phyloP scores from a whole-genome alignment of 2,797 vertebrate species.

The Petrocephalus sullivani region DNA sequence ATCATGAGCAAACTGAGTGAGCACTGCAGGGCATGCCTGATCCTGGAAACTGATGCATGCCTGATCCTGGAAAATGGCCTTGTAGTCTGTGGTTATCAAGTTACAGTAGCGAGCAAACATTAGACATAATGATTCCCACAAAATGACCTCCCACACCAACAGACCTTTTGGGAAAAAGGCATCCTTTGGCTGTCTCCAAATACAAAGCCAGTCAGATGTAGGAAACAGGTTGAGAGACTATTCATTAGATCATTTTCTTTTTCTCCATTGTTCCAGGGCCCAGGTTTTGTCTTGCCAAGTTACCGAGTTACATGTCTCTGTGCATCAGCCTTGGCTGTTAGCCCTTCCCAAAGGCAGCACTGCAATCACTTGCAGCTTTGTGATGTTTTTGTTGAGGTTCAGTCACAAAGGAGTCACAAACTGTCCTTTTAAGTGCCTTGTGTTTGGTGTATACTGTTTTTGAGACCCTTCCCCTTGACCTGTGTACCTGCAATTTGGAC shows the following conservation, averaged over 20 bases:
- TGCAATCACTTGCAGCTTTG: not conserved
- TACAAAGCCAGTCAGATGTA: not conserved
- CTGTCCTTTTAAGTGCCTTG: not conserved
- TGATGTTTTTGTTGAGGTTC: not conserved
- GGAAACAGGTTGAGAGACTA: not conserved
- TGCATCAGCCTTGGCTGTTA: not conserved
- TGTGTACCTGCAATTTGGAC: not conserved
- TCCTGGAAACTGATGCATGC: no score
- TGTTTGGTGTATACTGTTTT: not conserved
- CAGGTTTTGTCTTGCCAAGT: not conserved
- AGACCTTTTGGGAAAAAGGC: not conserved
- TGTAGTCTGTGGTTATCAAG: not conserved
- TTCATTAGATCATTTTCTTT: not conserved
- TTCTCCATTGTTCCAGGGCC: not conserved
- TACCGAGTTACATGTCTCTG: not conserved
- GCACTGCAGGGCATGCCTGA: not conserved
- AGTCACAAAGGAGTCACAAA: not conserved
- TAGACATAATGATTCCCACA: not conserved
- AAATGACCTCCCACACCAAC: not conserved
- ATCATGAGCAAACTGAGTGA: not conserved
- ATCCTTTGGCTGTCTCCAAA: not conserved
- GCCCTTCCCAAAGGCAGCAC: not conserved
- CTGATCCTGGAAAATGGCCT: not conserved
- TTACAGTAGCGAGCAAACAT: not conserved
- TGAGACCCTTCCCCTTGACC: not conserved